Conservation (phyloP, 2,113 vertebrate genomes). For the Lophura nycthemera region DNA sequence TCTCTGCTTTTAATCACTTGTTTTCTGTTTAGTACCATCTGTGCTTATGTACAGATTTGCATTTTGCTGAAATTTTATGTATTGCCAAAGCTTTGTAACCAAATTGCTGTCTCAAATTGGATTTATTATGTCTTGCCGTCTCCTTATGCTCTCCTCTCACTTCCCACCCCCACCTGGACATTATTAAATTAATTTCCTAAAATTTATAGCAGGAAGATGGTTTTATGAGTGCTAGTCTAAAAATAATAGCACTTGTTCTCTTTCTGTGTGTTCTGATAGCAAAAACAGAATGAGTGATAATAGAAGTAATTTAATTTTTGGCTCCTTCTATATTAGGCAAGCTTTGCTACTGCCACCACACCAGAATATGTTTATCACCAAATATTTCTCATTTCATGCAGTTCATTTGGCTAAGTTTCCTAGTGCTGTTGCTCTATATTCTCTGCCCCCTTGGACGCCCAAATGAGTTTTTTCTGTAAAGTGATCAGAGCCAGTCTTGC, state of each 20-base stretch:
- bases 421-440: not conserved
- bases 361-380: not conserved
- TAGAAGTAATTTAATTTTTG: not conserved
- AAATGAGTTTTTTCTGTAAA: not conserved
- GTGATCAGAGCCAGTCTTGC: fast-evolving
- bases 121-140: not conserved
- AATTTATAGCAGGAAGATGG: conserved; percentile 2
- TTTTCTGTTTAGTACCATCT: not conserved
- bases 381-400: not conserved
- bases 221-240: not conserved
- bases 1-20: not conserved
- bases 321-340: not conserved
- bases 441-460: not conserved
- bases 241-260: conserved; percentile 21
- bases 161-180: not conserved
- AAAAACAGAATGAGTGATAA: not conserved
- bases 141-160: not conserved
- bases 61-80: not conserved
- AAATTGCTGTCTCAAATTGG: not conserved
- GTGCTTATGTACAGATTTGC: not conserved
- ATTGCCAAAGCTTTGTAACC: not conserved
- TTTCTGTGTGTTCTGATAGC: not conserved
- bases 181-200: not conserved
- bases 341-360: not conserved
- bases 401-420: not conserved